These are phyloP conservation scores for Nylanderia fulva DNA, from an alignment of 1,140 invertebrate genomes.

Conservation along the genomic window DNA sequence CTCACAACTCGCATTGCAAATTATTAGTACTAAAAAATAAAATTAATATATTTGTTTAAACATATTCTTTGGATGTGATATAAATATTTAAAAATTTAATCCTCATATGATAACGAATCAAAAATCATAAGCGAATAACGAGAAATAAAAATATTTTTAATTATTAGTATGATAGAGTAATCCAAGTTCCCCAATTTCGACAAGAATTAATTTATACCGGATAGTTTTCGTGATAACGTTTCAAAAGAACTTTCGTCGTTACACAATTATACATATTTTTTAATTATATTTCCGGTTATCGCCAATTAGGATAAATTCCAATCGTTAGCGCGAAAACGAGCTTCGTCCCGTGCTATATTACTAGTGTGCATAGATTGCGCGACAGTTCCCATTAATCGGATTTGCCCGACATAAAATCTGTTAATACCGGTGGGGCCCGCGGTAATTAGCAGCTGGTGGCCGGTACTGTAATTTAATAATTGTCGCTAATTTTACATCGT, in stretches of 20 bases:
- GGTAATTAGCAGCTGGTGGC: conserved; percentile 66
- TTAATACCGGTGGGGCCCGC: conserved; percentile 50
- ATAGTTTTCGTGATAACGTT: neutral
- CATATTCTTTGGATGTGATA: no score
- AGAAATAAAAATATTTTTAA: conserved; percentile 1
- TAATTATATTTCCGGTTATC: conserved; percentile 30
- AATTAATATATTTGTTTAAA: no score
- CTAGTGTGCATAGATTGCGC: conserved; percentile 43
- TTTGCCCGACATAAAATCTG: conserved; percentile 69
- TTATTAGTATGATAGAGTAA: neutral
- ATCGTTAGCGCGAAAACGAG: conserved; percentile 43
- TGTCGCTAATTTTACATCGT: conserved; percentile 68
- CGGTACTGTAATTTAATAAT: conserved; percentile 71
- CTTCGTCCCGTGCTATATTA: neutral
- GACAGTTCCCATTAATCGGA: conserved; percentile 61
- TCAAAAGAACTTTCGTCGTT: neutral
- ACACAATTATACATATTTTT: no score
- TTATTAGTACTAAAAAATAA: no score
- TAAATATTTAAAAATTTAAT: no score
- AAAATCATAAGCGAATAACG: neutral
- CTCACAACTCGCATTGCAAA: no score
- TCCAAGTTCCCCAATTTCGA: neutral
- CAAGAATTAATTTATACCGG: neutral
- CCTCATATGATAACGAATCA: neutral
- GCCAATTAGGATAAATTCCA: conserved; percentile 39